phyloP scores from a whole-genome alignment of 1,140 invertebrate genomes.

The Hypsibius dujardini region DNA sequence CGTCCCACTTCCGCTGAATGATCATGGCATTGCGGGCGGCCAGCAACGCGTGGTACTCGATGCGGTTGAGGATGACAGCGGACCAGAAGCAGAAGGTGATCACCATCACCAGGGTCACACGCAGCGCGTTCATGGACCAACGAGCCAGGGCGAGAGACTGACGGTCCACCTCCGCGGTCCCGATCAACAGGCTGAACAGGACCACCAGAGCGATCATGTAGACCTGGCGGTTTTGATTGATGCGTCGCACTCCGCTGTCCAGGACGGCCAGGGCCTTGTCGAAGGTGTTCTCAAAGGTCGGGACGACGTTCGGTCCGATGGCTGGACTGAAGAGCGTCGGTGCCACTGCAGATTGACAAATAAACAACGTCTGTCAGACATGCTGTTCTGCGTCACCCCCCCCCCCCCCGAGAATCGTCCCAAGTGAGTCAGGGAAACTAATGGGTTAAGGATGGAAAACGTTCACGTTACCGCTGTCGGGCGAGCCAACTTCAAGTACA shows the following conservation, averaged over 20 bases:
- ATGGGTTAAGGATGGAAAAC: not conserved
- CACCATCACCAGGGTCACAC: not conserved
- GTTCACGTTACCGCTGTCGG: not conserved
- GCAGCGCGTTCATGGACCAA: not conserved
- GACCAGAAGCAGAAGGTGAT: not conserved
- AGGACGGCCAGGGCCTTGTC: not conserved
- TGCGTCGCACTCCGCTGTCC: not conserved
- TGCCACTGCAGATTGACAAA: not conserved
- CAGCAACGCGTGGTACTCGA: constrained; percentile 3
- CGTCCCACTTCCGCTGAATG: not conserved
- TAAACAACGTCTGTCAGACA: not conserved
- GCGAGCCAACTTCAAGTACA: not conserved
- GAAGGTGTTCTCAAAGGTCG: not conserved
- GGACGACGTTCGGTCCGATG: not conserved
- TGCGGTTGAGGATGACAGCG: not conserved
- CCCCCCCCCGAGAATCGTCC: not conserved
- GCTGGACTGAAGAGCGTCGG: not conserved
- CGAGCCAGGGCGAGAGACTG: not conserved
- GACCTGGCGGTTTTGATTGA: not conserved
- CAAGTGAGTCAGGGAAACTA: not conserved
- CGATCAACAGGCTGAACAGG: not conserved
- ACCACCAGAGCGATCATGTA: not conserved
- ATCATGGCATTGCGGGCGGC: not conserved
- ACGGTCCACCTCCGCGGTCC: not conserved
- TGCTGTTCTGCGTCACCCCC: not conserved